These are phyloP conservation scores for Sardinella longiceps DNA, from an alignment of 2,797 vertebrate species.

Conservation along the genomic window DNA sequence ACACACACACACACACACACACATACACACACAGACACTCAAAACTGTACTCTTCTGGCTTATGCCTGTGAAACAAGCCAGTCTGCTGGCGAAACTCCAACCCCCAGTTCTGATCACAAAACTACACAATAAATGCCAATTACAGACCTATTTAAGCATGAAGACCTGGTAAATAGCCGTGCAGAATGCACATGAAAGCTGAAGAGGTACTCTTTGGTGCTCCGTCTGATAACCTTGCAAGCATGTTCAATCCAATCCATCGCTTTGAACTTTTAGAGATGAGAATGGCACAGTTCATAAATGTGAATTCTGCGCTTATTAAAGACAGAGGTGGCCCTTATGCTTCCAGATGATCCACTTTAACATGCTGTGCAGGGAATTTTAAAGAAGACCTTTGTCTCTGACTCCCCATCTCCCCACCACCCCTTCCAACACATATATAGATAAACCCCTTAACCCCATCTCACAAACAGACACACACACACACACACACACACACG, in stretches of 20 bases:
- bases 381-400: conserved; percentile 5
- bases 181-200: neutral
- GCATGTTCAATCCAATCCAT: conserved; percentile 15
- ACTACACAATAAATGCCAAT: conserved; percentile 25
- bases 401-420: neutral
- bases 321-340: conserved; percentile 13
- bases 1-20: neutral
- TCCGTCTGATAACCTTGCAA: conserved; percentile 9
- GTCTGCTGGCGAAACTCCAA: neutral
- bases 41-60: neutral
- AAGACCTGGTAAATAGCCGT: conserved; percentile 6
- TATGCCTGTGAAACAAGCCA: neutral
- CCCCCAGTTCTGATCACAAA: neutral
- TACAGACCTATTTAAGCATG: conserved; percentile 20
- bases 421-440: too few relatives aligned
- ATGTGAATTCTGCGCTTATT: conserved; percentile 19
- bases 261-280: neutral
- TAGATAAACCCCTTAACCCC: too few relatives aligned
- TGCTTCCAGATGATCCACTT: conserved; percentile 17
- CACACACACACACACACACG: too few relatives aligned
- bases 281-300: conserved; percentile 11
- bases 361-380: neutral
- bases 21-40: neutral
- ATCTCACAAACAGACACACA: too few relatives aligned
- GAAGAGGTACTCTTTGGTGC: neutral